Evolutionary conservation across 2,888 invertebrate species (phyloP).

Genomic region (Pseudoips prasinana): DNA sequence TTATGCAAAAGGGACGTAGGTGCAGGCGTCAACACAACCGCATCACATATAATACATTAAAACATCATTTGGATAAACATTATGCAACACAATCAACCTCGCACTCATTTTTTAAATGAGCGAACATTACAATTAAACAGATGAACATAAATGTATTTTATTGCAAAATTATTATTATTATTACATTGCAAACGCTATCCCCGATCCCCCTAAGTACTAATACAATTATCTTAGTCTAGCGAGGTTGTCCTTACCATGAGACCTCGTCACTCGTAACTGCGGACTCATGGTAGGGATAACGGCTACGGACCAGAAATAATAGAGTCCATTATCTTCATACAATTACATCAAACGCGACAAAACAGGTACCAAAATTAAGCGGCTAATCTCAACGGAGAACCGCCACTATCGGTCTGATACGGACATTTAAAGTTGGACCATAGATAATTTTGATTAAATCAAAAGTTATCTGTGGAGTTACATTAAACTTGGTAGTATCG

Average conservation of each 20-base stretch:
- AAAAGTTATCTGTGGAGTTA: no score
- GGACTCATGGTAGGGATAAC: conserved; percentile 21
- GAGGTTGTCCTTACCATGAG: conserved; percentile 20
- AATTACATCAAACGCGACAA: no score
- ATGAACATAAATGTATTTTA: conserved; percentile 44
- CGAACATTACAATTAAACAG: conserved; percentile 35
- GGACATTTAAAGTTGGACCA: no score
- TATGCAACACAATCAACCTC: conserved; percentile 46
- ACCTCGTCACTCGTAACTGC: no score
- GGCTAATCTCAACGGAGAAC: no score
- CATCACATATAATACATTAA: conserved; percentile 32
- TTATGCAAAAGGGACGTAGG: no score
- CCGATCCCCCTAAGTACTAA: conserved; percentile 70
- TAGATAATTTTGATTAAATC: no score
- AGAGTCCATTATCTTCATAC: no score
- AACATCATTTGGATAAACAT: conserved; percentile 51
- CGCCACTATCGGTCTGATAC: no score
- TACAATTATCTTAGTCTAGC: conserved; percentile 52
- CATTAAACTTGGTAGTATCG: no score
- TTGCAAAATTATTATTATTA: conserved; percentile 55
- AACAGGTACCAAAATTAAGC: no score
- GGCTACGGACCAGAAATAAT: conserved; percentile 16
- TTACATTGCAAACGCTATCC: conserved; percentile 50
- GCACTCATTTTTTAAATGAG: conserved; percentile 35
- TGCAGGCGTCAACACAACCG: conserved; percentile 28